Percentiles rank a stretch among this genome's conserved stretches.
Conservation (phyloP, 2,113 vertebrate genomes). For the Syngnathus floridae region DNA sequence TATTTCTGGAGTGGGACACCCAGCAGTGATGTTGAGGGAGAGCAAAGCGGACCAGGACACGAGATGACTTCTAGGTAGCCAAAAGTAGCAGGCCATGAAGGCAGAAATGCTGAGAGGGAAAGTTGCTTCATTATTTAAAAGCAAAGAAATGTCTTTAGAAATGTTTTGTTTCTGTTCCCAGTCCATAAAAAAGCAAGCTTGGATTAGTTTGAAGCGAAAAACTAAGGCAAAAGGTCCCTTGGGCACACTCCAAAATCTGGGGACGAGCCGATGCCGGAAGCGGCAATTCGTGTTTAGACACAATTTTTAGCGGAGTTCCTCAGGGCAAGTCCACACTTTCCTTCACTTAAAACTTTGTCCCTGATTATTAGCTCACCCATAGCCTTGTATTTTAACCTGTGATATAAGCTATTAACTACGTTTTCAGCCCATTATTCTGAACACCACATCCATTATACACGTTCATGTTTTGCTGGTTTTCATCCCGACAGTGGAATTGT, state of each 20-base stretch:
- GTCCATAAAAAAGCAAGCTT: not conserved
- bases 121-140: not conserved
- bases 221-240: not conserved
- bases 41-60: not conserved
- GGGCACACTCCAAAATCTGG: not conserved
- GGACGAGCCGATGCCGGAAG: not conserved
- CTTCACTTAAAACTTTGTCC: not conserved
- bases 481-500: slow-evolving; percentile 19
- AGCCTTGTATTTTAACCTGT: not conserved
- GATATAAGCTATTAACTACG: not conserved
- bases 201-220: not conserved
- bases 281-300: not conserved
- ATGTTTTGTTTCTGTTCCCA: not conserved
- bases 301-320: not conserved
- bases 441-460: not conserved
- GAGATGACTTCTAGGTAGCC: not conserved
- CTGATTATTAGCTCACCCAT: not conserved
- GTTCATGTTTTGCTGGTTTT: not conserved
- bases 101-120: not conserved
- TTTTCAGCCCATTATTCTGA: not conserved
- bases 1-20: not conserved
- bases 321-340: not conserved
- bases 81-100: not conserved
- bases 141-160: not conserved
- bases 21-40: not conserved